These are phyloP conservation scores for Troides oblongomaculatus DNA, from an alignment of 2,888 invertebrate species.

Conservation along the genomic window DNA sequence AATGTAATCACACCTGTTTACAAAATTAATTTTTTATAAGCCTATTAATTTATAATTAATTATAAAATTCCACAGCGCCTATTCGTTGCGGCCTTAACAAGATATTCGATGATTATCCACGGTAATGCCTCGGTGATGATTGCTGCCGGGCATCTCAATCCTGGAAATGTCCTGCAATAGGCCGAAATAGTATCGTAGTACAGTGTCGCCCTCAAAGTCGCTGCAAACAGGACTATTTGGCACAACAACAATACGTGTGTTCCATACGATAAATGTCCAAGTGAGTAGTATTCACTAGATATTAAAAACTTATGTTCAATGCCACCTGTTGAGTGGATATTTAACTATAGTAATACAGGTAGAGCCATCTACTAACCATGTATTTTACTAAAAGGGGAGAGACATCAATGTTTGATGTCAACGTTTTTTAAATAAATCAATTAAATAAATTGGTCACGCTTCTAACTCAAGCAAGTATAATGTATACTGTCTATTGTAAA, in stretches of 20 bases:
- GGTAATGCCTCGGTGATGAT: conserved; percentile 45
- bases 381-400: no score
- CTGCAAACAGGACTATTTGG: conserved; percentile 45
- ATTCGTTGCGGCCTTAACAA: conserved; percentile 45
- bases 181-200: conserved; percentile 37
- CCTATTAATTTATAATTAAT: neutral
- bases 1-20: neutral
- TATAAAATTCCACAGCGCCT: conserved; percentile 39
- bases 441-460: no score
- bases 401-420: no score
- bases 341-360: no score
- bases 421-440: no score
- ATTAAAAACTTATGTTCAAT: neutral
- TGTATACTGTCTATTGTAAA: no score
- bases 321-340: no score
- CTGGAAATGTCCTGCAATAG: conserved; percentile 42
- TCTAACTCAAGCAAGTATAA: no score
- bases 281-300: conserved; percentile 40
- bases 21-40: neutral
- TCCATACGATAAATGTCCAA: conserved; percentile 44
- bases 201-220: conserved; percentile 44
- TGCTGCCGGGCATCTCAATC: conserved; percentile 43
- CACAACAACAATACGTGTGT: conserved; percentile 46
- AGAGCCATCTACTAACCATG: no score
- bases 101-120: conserved; percentile 46